Percentiles rank a stretch among this genome's conserved stretches.
phyloP scores from a whole-genome alignment of 1,140 invertebrate genomes.

The Sycobia sp. region DNA sequence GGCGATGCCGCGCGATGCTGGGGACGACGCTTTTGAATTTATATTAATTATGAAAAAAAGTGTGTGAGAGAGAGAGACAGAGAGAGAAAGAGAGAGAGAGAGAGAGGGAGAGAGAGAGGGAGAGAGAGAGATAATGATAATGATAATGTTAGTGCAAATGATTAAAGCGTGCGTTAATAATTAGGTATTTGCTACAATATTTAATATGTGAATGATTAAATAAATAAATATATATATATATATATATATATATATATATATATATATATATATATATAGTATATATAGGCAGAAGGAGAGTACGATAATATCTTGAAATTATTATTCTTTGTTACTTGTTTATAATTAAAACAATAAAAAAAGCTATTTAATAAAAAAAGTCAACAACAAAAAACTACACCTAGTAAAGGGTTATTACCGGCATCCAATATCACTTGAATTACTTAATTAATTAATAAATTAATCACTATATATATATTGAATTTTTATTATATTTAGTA shows the following conservation, averaged over 20 bases:
- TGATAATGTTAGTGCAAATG: too few species aligned
- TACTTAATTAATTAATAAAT: too few species aligned
- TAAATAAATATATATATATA: too few species aligned
- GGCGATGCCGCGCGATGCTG: too few species aligned
- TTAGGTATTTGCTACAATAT: slow-evolving; percentile 53
- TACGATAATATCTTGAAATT: slow-evolving; percentile 59
- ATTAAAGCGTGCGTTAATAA: slow-evolving; percentile 31
- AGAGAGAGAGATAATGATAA: too few species aligned
- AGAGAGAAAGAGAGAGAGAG: neutral
- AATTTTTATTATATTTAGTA: too few species aligned
- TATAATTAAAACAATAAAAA: slow-evolving; percentile 63
- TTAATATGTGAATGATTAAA: slow-evolving; percentile 54
- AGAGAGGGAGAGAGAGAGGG: slow-evolving; percentile 3
- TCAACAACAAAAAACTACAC: too few species aligned
- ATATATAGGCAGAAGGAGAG: slow-evolving; percentile 41
- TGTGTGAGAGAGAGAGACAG: neutral
- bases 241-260: slow-evolving; percentile 47
- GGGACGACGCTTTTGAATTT: slow-evolving; percentile 11
- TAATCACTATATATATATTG: too few species aligned
- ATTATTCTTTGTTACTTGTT: slow-evolving; percentile 63
- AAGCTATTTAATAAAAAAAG: slow-evolving; percentile 58
- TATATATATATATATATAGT: too few species aligned
- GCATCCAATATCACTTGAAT: too few species aligned
- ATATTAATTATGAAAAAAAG: slow-evolving; percentile 12
- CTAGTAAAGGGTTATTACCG: too few species aligned